Conservation (phyloP, 2,797 vertebrate species). For the Masticophis lateralis region DNA sequence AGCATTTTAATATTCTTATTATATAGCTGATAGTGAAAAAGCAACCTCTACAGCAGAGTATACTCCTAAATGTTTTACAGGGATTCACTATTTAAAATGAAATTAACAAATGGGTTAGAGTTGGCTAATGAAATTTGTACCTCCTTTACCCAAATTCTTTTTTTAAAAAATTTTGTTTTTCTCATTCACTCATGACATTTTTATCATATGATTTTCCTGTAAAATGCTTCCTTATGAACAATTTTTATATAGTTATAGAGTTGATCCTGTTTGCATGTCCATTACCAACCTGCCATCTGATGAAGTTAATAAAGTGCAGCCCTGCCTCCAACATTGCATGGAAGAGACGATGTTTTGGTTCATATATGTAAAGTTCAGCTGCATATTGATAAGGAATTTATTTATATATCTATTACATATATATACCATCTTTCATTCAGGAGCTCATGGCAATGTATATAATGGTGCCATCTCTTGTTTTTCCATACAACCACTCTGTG, state of each 20-base stretch:
- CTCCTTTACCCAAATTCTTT: conserved; percentile 35
- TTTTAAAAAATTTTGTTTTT: conserved; percentile 4
- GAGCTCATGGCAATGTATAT: not conserved
- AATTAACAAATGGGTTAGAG: not conserved
- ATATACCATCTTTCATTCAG: not conserved
- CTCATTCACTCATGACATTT: conserved; percentile 16
- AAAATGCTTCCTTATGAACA: conserved; percentile 25
- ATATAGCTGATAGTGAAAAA: not conserved
- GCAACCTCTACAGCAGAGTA: not conserved
- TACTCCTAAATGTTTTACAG: not conserved
- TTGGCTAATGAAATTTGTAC: not conserved
- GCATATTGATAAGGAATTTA: not conserved
- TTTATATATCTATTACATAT: not conserved
- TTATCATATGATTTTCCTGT: conserved; percentile 21
- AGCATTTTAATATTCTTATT: not conserved
- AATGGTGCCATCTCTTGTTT: not conserved
- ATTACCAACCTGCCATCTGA: not conserved
- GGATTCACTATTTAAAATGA: not conserved
- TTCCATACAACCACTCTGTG: not conserved
- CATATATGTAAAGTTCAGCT: not conserved
- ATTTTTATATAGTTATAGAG: conserved; percentile 8
- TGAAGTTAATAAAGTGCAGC: not conserved
- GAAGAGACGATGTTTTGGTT: not conserved
- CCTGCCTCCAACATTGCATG: not conserved
- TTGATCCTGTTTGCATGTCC: conserved; percentile 20